phyloP scores from a whole-genome alignment of 37 sponge, comb jelly and placozoan species.

The Crambe crambe region DNA sequence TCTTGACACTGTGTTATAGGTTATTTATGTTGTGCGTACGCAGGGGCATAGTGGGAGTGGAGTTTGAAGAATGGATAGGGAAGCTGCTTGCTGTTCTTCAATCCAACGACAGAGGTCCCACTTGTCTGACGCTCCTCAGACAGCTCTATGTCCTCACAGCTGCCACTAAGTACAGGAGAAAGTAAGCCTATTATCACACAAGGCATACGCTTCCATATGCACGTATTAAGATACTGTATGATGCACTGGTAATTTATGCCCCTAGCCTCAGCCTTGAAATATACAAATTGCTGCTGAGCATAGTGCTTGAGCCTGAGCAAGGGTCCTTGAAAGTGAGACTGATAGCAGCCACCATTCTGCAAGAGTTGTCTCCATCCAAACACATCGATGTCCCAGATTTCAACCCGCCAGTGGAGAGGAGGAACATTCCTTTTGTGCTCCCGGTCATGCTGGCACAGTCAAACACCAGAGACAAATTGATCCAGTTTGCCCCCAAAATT shows the following conservation, averaged over 20 bases:
- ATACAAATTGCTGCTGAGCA: constrained; percentile 26
- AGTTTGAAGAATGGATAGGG: constrained; percentile 56
- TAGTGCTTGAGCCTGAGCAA: constrained; percentile 79
- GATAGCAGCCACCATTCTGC: constrained; percentile 52
- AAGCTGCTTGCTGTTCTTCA: constrained; percentile 24
- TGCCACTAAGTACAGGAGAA: constrained; percentile 69
- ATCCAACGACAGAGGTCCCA: constrained; percentile 46
- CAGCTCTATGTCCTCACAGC: constrained; percentile 59
- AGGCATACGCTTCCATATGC: not conserved
- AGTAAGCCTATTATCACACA: constrained; percentile 11
- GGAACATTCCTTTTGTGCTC: constrained; percentile 56
- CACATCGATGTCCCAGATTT: constrained; percentile 37
- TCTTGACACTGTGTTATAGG: not conserved
- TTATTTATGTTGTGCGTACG: not conserved
- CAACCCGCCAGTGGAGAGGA: constrained; percentile 63
- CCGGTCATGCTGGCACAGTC: constrained; percentile 66
- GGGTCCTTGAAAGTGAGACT: constrained; percentile 49
- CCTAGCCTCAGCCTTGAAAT: constrained; percentile 23
- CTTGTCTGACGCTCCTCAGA: constrained; percentile 50
- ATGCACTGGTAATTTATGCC: not conserved
- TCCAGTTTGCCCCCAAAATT: constrained; percentile 21
- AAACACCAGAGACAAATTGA: constrained; percentile 26
- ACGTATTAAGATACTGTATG: not conserved
- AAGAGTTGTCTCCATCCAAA: constrained; percentile 61
- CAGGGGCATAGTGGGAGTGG: constrained; percentile 56